These are phyloP conservation scores for Adoxophyes honmai DNA, from an alignment of 1,140 invertebrate species.

Conservation along the genomic window DNA sequence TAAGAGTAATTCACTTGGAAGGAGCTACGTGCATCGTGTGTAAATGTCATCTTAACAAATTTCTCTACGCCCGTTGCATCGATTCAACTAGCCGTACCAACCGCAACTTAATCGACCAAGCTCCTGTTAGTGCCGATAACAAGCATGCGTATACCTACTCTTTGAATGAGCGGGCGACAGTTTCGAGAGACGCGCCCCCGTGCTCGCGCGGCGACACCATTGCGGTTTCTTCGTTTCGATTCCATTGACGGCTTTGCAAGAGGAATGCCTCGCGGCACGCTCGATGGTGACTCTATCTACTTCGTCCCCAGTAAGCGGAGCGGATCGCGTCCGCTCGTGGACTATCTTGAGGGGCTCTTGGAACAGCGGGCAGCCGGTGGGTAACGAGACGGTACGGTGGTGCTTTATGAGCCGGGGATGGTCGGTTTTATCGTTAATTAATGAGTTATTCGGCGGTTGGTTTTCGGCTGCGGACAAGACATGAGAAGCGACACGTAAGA, in stretches of 20 bases:
- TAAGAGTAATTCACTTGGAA: too few species aligned
- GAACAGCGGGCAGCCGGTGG: conserved; percentile 48
- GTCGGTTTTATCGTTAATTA: conserved; percentile 50
- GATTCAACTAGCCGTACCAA: background rate
- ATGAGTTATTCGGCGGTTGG: conserved; percentile 63
- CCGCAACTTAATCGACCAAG: background rate
- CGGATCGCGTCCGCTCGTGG: conserved; percentile 82
- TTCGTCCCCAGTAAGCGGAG: conserved; percentile 78
- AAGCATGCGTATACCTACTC: conserved; percentile 61
- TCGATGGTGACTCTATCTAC: conserved; percentile 79
- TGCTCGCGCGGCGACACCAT: conserved; percentile 51
- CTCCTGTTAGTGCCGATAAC: conserved; percentile 20
- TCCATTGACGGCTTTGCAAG: conserved; percentile 55
- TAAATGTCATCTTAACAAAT: too few species aligned
- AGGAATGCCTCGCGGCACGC: conserved; percentile 41
- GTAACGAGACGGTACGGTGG: conserved; percentile 56
- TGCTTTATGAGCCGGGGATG: conserved; percentile 50
- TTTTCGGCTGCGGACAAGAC: conserved; percentile 61
- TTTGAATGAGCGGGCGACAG: conserved; percentile 60
- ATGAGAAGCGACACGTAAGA: conserved; percentile 68
- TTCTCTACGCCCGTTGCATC: too few species aligned
- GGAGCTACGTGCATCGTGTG: too few species aligned
- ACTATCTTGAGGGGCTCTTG: conserved; percentile 53
- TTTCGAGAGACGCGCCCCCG: conserved; percentile 53
- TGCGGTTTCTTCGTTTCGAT: conserved; percentile 47